A percentile compares a stretch with the other conserved stretches of the same genome.
Conservation (phyloP, 2,797 vertebrate genomes). For the Pseudochirops cupreus region DNA sequence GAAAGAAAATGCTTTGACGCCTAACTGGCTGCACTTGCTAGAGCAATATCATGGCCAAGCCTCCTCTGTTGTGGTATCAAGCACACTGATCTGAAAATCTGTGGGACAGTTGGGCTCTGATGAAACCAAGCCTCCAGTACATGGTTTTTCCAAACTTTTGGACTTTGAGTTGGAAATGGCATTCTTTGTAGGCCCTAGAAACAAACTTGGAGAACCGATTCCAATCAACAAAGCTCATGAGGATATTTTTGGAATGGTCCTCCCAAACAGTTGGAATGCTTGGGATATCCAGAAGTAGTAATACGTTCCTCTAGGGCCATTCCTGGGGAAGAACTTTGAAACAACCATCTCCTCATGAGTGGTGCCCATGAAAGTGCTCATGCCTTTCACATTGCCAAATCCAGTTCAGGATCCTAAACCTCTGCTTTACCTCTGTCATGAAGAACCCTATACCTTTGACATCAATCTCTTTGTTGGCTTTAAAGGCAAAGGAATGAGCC, state of each 20-base stretch:
- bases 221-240: slow-evolving; percentile 91
- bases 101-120: slow-evolving; percentile 93
- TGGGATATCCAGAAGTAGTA: slow-evolving; percentile 98
- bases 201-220: slow-evolving; percentile 90
- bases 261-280: slow-evolving; percentile 99
- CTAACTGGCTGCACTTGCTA: slow-evolving; percentile 91
- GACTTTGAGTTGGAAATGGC: slow-evolving; percentile 98
- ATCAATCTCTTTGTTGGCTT: slow-evolving; percentile 93
- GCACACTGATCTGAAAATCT: slow-evolving; percentile 92
- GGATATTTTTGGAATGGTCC: slow-evolving; percentile 98
- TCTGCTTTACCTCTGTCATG: slow-evolving; percentile 92
- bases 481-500: slow-evolving; percentile 88
- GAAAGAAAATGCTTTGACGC: too few relatives aligned
- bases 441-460: slow-evolving; percentile 92
- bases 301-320: slow-evolving; percentile 97
- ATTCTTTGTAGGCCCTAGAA: slow-evolving; percentile 95
- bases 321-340: slow-evolving; percentile 96
- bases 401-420: slow-evolving; percentile 92
- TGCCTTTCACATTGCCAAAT: slow-evolving; percentile 93
- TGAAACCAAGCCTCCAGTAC: slow-evolving; percentile 91
- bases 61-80: slow-evolving; percentile 94
- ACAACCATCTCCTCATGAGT: slow-evolving; percentile 99
- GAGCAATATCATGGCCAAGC: slow-evolving; percentile 96
- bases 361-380: slow-evolving; percentile 95
- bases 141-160: slow-evolving; percentile 91